Percentiles rank a stretch among this genome's conserved stretches.
Conservation (phyloP, 2,113 vertebrate genomes). For the Oxyruncus cristatus region DNA sequence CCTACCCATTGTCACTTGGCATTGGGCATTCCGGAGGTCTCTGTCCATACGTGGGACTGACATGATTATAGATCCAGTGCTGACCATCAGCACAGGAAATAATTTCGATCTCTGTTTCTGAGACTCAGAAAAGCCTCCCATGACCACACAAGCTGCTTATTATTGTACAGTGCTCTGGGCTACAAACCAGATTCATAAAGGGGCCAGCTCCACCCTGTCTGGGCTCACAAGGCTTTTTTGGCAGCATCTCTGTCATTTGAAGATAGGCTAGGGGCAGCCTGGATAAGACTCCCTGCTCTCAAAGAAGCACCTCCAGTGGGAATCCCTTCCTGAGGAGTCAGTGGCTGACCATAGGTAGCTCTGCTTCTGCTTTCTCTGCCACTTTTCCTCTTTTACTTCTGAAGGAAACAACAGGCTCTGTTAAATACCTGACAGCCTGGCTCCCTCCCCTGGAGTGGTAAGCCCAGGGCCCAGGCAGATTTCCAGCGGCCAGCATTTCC, state of each 20-base stretch:
- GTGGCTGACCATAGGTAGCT: background rate
- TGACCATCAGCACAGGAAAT: constrained; percentile 19
- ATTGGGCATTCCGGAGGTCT: background rate
- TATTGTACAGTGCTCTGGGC: constrained; percentile 35
- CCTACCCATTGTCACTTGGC: background rate
- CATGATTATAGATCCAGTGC: background rate
- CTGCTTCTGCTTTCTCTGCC: background rate
- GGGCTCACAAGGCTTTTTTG: constrained; percentile 18
- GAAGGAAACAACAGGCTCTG: background rate
- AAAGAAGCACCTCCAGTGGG: background rate
- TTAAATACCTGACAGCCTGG: background rate
- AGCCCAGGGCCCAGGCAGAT: background rate
- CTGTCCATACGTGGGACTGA: background rate
- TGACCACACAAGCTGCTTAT: constrained; percentile 50
- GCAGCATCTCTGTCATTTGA: background rate
- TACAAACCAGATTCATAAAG: constrained; percentile 51
- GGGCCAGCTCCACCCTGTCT: constrained; percentile 48
- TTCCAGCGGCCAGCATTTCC: constrained; percentile 22
- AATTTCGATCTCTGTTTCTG: background rate
- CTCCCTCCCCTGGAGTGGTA: background rate
- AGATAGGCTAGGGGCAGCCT: background rate
- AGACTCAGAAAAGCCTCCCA: background rate
- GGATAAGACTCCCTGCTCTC: background rate
- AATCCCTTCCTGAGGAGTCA: rapidly evolving
- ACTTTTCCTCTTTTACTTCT: background rate